phyloP scores from a whole-genome alignment of 2,113 vertebrate genomes.

The Pseudorectes ferrugineus region DNA sequence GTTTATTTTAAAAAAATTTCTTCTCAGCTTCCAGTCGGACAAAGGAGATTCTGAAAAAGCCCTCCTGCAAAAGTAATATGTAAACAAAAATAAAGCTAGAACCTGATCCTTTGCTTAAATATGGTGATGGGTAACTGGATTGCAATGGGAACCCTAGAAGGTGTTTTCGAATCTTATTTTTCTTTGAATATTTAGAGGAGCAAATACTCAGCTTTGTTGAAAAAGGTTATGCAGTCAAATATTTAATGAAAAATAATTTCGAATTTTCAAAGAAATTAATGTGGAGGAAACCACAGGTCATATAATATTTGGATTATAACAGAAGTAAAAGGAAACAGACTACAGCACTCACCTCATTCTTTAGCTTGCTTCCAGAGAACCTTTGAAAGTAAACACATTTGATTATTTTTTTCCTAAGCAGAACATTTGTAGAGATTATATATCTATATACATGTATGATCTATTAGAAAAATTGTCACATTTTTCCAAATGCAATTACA shows the following conservation, averaged over 20 bases:
- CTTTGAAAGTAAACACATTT: conserved; percentile 71
- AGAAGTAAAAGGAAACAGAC: not conserved
- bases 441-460: not conserved
- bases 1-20: rapidly evolving
- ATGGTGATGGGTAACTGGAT: not conserved
- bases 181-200: not conserved
- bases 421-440: not conserved
- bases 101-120: not conserved
- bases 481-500: not conserved
- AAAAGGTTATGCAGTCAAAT: not conserved
- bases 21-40: not conserved
- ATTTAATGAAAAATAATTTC: not conserved
- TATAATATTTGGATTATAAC: not conserved
- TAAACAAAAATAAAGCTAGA: not conserved
- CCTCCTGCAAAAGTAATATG: not conserved
- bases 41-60: not conserved
- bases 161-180: not conserved
- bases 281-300: not conserved
- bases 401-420: conserved; percentile 18
- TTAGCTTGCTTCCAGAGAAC: conserved; percentile 96
- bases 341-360: conserved; percentile 87
- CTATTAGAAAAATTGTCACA: not conserved
- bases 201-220: not conserved
- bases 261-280: not conserved
- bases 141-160: not conserved